phyloP scores from a whole-genome alignment of 2,113 vertebrate species.

The Dasyprocta punctata region DNA sequence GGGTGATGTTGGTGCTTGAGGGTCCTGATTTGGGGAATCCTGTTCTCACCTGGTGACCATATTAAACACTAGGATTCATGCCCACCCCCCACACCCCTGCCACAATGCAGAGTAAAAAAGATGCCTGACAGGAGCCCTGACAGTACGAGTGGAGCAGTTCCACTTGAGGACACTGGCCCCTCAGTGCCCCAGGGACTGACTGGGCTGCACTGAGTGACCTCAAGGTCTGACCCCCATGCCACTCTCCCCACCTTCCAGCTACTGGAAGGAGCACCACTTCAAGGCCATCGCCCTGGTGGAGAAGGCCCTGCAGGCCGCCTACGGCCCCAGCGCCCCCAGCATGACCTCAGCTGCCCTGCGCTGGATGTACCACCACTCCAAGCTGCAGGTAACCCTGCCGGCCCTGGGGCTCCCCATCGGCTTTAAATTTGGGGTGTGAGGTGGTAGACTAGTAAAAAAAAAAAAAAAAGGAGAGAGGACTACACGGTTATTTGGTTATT shows the following conservation, averaged over 20 bases:
- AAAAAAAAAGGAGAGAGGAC: not conserved
- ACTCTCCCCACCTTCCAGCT: slow-evolving; percentile 84
- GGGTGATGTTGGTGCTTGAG: not conserved
- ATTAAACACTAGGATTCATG: not conserved
- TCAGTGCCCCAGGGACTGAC: not conserved
- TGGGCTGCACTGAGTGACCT: too few species aligned
- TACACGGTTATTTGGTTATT: not conserved
- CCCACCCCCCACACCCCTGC: accelerated
- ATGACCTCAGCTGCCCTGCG: slow-evolving; percentile 91
- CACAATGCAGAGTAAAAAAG: not conserved
- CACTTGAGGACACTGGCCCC: not conserved
- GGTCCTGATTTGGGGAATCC: not conserved
- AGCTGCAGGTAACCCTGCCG: slow-evolving; percentile 87
- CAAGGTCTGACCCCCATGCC: not conserved
- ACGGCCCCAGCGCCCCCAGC: slow-evolving; percentile 87
- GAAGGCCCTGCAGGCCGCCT: slow-evolving; percentile 86
- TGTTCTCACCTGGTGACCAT: not conserved
- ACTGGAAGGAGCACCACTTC: slow-evolving; percentile 95
- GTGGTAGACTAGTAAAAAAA: not conserved
- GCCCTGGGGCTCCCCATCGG: not conserved
- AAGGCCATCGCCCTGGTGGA: slow-evolving; percentile 89
- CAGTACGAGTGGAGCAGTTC: accelerated
- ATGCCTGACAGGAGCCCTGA: not conserved
- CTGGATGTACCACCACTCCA: slow-evolving; percentile 95
- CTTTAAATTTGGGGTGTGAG: not conserved